Base-by-base conservation (phyloP, 64 coral and sea anemone species). In the Catalaphyllia jardinei region DNA sequence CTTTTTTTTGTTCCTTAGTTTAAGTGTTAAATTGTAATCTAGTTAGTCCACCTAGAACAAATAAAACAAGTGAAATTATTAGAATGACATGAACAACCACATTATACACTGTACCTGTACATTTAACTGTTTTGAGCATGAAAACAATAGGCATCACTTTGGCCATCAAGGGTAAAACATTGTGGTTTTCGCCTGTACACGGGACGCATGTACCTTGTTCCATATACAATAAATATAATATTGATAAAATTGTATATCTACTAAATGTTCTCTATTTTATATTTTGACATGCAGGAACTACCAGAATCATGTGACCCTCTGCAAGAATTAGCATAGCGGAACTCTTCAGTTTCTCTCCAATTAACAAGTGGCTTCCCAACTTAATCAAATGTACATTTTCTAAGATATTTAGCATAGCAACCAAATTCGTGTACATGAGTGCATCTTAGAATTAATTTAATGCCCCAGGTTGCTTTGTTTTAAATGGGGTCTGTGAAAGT, bases 381-480 rank as follows among this genome's bases (percentile, higher is more conserved):
- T 42, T 75, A 75, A 75, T 75, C 7, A 75, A 30, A 28, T 67
- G 60, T 83, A 83, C 80, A 83, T 83, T 62, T 51, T 64, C 35
- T 71, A 71, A 83, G 19, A 83, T 83, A 83, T 65, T 65, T 67
- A 31, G 31, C 60, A 65, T 64, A 18, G 79, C 79, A 83, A 67
- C 31, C 60, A 65, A 67, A 39, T 33, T 39, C 51, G 0, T 29
- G 13, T 16, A 57, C 51, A 28, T 39, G 35, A 33, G 29, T 33
- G 30, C 31, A 14, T 67, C 1, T 33, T 9, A 67, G 80, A 83
- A 31, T 83, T 64, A 83, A 65, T 65, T 63, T 35, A 61, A 42
- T 83, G 17, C 11, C 10, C n/a, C 49, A 10, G 76, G 76, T 79
- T 79, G 76, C 76, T 55, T 57, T 79, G 76, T 79, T 65, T 20